Percentiles rank a stretch among this genome's conserved stretches.
phyloP scores from a whole-genome alignment of 1,140 invertebrate genomes.

The Brachionus sp. region DNA sequence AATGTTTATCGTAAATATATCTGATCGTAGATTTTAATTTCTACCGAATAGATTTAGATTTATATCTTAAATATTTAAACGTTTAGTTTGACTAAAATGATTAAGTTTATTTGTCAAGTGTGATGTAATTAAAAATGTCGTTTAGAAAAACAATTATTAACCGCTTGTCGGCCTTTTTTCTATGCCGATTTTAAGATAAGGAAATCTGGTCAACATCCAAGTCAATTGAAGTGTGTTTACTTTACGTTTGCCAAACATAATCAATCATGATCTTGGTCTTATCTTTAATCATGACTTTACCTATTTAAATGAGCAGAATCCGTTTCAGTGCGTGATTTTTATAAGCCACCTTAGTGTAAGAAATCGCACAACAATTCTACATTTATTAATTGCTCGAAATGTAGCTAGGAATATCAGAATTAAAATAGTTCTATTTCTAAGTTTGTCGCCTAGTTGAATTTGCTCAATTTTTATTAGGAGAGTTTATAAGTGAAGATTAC shows the following conservation, averaged over 20 bases:
- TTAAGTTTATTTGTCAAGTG: constrained; percentile 10
- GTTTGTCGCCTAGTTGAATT: not conserved
- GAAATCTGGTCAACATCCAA: constrained; percentile 12
- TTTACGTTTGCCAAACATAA: constrained; percentile 12
- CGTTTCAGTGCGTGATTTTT: not conserved
- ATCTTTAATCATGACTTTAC: not conserved
- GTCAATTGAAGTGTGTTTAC: constrained; percentile 28
- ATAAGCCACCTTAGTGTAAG: not conserved
- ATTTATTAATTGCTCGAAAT: not conserved
- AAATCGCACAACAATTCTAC: not conserved
- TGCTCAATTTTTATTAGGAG: not conserved
- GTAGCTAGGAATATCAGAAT: not conserved
- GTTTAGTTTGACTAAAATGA: not conserved
- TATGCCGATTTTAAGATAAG: not conserved
- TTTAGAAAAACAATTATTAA: not conserved
- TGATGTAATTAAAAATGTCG: constrained; percentile 33
- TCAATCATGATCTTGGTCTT: constrained; percentile 1
- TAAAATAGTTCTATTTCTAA: no score
- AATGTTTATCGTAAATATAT: constrained; percentile 17
- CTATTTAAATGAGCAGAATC: not conserved
- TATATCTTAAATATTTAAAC: not conserved
- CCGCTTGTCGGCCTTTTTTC: not conserved
- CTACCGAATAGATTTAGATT: constrained; percentile 12
- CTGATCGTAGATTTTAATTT: not conserved
- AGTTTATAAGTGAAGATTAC: not conserved